Conservation (phyloP, 1,140 invertebrate genomes). For the Uloborus diversus region DNA sequence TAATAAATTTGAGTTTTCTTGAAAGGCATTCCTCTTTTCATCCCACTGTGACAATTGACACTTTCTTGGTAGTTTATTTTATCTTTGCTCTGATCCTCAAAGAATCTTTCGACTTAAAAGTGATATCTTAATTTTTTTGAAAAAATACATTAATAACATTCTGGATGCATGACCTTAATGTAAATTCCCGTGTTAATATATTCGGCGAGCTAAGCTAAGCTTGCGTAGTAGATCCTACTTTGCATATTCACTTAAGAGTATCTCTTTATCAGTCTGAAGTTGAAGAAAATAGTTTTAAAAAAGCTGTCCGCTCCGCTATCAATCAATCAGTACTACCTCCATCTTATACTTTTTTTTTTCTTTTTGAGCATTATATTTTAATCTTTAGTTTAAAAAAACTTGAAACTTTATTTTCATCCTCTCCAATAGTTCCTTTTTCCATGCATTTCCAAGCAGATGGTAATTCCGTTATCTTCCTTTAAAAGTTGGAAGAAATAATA, state of each 20-base stretch:
- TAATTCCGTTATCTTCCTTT: conserved; percentile 48
- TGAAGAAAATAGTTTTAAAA: background rate
- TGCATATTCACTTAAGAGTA: conserved; percentile 47
- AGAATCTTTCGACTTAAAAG: too few relatives aligned
- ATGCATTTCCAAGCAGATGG: conserved; percentile 47
- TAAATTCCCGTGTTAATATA: too few relatives aligned
- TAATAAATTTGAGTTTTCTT: too few relatives aligned
- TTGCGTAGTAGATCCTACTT: too few relatives aligned
- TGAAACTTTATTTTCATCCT: conserved; percentile 25
- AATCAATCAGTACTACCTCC: conserved; percentile 35
- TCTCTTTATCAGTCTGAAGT: conserved; percentile 27
- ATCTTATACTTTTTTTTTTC: too few relatives aligned
- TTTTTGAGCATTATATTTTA: conserved; percentile 36
- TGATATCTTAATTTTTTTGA: conserved; percentile 24
- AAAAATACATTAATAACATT: conserved; percentile 31
- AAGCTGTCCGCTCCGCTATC: conserved; percentile 11
- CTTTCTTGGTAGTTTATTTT: too few relatives aligned
- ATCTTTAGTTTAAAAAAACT: conserved; percentile 17
- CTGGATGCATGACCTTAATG: background rate
- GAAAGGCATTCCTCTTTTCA: too few relatives aligned
- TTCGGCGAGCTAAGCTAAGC: too few relatives aligned
- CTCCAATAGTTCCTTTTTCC: background rate
- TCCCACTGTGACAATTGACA: too few relatives aligned
- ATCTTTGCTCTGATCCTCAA: too few relatives aligned
- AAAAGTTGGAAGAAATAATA: conserved; percentile 25